Base-by-base conservation (phyloP, 2,888 invertebrate genomes). In the Coenonympha arcania region DNA sequence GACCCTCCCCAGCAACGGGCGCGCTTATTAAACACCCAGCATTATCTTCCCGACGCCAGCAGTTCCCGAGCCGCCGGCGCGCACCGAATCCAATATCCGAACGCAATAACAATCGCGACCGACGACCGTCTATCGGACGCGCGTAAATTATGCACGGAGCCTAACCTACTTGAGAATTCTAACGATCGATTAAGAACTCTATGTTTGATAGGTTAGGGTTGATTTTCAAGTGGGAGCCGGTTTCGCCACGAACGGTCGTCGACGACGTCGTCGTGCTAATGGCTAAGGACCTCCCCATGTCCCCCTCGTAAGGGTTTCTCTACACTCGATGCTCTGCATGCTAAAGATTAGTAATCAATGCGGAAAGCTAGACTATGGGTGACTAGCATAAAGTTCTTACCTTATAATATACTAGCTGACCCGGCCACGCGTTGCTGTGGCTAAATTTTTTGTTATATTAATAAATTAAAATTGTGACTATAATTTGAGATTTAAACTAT, bases 31-130 rank as follows among this genome's bases (percentile, higher is more conserved):
- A 57, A 58, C 60, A 60, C 51, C 56, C 56, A 50, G 54, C 54
- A 60, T 61, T 76, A 79, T 75, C 79, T 76, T 68, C 44, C 34
- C 73, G 73, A 71, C 71, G 69, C 66, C 64, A 67, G 65, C n/a
- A n/a, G n/a, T n/a, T n/a, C n/a, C n/a, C n/a, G n/a, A n/a, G n/a
- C n/a, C 71, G 69, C 66, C 64, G 67, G 65, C 66, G 67, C 68
- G 70, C 73, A 74, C 78, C 81, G 73, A 79, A 81, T 78, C 82
- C 83, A 85, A 85, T 85, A 84, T 80, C 81, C 83, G 74, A 52
- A 68, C 77, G 81, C 79, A 84, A 85, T 85, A 84, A 83, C 85
- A 83, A 79, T 83, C 80, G 83, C 79, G 79, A 75, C 69, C 76
- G 78, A 82, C 79, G 79, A 75, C 69, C 76, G 78, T 80, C 83